Conservation (phyloP, 2,113 vertebrate genomes). For the Phylloscopus trochilus region DNA sequence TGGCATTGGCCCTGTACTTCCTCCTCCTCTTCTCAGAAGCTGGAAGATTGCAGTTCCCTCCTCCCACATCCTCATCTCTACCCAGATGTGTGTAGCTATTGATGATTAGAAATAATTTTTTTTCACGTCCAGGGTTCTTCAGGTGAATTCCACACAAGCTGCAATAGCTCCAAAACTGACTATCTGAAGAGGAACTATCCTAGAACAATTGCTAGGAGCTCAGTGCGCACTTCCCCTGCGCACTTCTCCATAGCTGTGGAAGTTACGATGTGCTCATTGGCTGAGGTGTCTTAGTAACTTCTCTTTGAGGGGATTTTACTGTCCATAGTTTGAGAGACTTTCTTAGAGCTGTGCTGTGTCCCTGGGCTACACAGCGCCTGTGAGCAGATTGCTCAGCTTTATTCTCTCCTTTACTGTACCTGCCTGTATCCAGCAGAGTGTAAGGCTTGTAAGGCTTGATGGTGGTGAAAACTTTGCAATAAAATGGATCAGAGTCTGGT, state of each 20-base stretch:
- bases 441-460: neutral
- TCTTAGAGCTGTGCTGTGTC: neutral
- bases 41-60: slow-evolving; percentile 22
- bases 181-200: slow-evolving; percentile 33
- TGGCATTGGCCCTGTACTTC: neutral
- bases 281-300: neutral
- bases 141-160: slow-evolving; percentile 58
- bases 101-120: neutral
- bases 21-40: slow-evolving; percentile 31
- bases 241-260: slow-evolving; percentile 51
- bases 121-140: slow-evolving; percentile 18
- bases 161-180: neutral
- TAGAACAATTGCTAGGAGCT: slow-evolving; percentile 23
- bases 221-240: slow-evolving; percentile 23
- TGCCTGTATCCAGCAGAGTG: neutral
- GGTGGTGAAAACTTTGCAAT: neutral
- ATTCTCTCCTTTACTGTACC: neutral
- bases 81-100: neutral
- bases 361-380: neutral
- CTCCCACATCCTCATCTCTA: slow-evolving; percentile 44
- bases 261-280: neutral
- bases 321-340: neutral
- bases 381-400: neutral
- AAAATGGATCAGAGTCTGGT: neutral
- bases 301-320: neutral